Percentiles rank a stretch among this genome's conserved stretches.
Conservation (phyloP, 2,113 vertebrate species). For the Campylomormyrus tamandua region DNA sequence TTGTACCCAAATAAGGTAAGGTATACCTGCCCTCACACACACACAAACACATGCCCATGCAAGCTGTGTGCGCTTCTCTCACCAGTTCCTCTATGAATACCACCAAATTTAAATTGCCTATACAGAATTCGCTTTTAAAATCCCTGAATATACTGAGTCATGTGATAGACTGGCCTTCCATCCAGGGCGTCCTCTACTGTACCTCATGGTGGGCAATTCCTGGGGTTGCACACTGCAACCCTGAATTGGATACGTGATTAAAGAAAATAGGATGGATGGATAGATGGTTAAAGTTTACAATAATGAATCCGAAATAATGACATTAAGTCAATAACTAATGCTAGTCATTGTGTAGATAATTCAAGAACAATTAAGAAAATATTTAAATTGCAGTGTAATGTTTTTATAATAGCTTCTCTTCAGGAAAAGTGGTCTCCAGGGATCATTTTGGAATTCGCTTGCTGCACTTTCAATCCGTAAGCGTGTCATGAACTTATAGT, state of each 20-base stretch:
- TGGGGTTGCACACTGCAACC: neutral
- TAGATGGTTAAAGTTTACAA: neutral
- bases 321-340: neutral
- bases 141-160: neutral
- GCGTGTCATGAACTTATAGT: neutral
- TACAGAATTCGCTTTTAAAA: neutral
- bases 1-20: too few relatives aligned
- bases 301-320: neutral
- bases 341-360: neutral
- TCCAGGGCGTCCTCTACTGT: neutral
- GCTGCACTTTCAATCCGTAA: slow-evolving; percentile 1
- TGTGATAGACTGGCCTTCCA: neutral
- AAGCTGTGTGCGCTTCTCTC: neutral
- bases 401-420: neutral
- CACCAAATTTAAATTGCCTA: neutral
- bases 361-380: neutral
- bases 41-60: neutral
- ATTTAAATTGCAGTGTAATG: neutral
- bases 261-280: neutral
- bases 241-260: neutral
- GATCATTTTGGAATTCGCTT: neutral
- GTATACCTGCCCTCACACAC: neutral
- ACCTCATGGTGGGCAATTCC: neutral
- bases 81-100: neutral
- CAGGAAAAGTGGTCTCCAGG: neutral